Base-by-base conservation (phyloP, 2,797 vertebrate genomes). In the Sciurus carolinensis region DNA sequence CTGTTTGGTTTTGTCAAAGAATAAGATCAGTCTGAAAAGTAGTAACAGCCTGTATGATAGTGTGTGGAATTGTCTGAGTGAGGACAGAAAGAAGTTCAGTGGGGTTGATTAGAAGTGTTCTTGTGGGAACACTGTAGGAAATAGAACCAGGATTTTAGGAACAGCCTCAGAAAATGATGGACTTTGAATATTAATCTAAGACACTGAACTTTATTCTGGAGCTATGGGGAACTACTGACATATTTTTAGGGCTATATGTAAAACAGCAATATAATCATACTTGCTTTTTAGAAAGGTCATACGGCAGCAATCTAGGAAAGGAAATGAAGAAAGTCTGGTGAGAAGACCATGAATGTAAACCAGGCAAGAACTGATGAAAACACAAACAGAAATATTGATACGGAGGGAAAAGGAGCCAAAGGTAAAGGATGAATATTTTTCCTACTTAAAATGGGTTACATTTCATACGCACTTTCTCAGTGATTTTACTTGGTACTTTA, bases 151-250 rank as follows among this genome's bases (percentile, higher is more conserved):
- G 57, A 86, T 62, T 93, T 94, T 7, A 75, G 62, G 28, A 33
- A 28, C 66, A 76, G 7, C 42, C 72, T 92, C 30, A 88, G 52
- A 30, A 14, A 14, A 39, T 20, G 4, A 67, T 39, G 22, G 8
- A 36, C 22, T 3, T 88, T 69, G 20, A 44, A 64, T 64, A 14
- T 54, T 62, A 64, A 44, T 75, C 28, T 80, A 47, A 67, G 9
- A 92, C 86, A 84, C 39, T 94, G 82, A 91, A 90, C 50, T 91
- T 88, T 80, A 80, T 76, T 79, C 64, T 77, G 42, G 33, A 89
- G 4, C 26, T 87, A 44, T 12, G 20, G 44, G 17, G 9, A 86
- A 52, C 17, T 82, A 28, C 11, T 84, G 54, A 90, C 94, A 88
- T 73, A 79, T 54, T 85, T 84, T 90, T 84, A 89, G 18, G 26